Percentiles rank a stretch among this genome's conserved stretches.
phyloP scores from a whole-genome alignment of 92 coral and sea anemone genomes.

The Muricea muricata region DNA sequence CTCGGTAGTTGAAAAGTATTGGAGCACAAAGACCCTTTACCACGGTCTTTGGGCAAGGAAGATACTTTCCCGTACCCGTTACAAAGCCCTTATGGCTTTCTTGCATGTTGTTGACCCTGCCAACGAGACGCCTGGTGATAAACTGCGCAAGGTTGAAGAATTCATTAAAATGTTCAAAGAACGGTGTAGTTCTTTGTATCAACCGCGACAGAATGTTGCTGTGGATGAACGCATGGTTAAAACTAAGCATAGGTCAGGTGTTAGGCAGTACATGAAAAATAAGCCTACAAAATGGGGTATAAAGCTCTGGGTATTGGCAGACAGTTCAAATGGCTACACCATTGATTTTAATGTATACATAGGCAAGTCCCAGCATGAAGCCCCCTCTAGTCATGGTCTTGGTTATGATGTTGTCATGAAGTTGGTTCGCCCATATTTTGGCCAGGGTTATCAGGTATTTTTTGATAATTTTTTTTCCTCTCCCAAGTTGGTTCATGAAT shows the following conservation, averaged over 20 bases:
- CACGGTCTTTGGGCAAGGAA: conserved; percentile 78
- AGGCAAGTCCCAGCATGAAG: conserved; percentile 58
- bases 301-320: conserved; percentile 61
- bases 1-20: conserved; percentile 57
- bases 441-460: conserved; percentile 74
- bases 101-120: conserved; percentile 69
- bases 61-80: conserved; percentile 52
- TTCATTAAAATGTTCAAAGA: conserved; percentile 64
- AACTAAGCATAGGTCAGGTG: conserved; percentile 67
- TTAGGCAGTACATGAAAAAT: conserved; percentile 60
- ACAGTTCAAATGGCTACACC: conserved; percentile 71
- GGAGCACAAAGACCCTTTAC: conserved; percentile 71
- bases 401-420: conserved; percentile 75
- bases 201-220: conserved; percentile 64
- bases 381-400: conserved; percentile 55
- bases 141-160: conserved; percentile 59
- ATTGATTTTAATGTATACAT: conserved; percentile 61
- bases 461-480: conserved; percentile 72
- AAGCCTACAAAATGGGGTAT: conserved; percentile 59
- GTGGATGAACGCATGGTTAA: conserved; percentile 69
- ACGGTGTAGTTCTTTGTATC: conserved; percentile 51
- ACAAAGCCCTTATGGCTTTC: conserved; percentile 65
- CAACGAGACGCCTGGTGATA: conserved; percentile 53
- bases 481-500: conserved; percentile 51
- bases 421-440: conserved; percentile 49